Base-by-base conservation (phyloP, 2,113 vertebrate species). In the Heterotilapia buettikoferi region DNA sequence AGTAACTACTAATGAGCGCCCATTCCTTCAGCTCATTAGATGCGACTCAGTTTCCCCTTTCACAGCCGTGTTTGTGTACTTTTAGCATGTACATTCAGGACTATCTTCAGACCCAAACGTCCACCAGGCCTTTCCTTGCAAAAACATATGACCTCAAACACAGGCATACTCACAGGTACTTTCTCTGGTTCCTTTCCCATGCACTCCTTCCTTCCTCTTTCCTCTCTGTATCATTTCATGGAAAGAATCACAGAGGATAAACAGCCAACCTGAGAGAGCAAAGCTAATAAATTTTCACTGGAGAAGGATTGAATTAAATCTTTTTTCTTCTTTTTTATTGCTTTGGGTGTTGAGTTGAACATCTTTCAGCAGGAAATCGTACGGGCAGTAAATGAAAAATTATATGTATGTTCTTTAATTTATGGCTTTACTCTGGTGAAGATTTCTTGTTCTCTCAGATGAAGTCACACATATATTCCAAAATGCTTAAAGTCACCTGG, bases 51-150 rank as follows among this genome's bases (percentile, higher is more conserved):
- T 91, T 94, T 92, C 63, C 90, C 87, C 85, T 52, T 63, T 66
- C 61, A 86, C 59, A 83, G 66, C 31, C 10, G 5, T 94, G 91
- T 84, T 81, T 94, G 86, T 89, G 86, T 82, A n/a, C 83, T 86
- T 86, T 79, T 50, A 84, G 81, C 78, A 84, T 85, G 79, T 82
- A 16, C 66, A 50, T 85, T 80, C 88, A 82, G 85, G 85, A 13
- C 81, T 84, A 86, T 92, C 83, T 89, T 88, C 87, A 95, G 76
- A 89, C 87, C 83, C 88, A 43, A 93, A 88, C 89, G 88, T 83
- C 90, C 84, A 88, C 83, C 91, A 92, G 84, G 80, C 86, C 88
- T 93, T 95, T 93, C 93, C 90, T 78, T 87, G 92, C 68, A 16
- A 92, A 90, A 92, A 90, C 90, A 91, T 53, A 59, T 87, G 63